Base-by-base conservation (phyloP, 2,888 invertebrate species). In the Acutogordius australiensis region DNA sequence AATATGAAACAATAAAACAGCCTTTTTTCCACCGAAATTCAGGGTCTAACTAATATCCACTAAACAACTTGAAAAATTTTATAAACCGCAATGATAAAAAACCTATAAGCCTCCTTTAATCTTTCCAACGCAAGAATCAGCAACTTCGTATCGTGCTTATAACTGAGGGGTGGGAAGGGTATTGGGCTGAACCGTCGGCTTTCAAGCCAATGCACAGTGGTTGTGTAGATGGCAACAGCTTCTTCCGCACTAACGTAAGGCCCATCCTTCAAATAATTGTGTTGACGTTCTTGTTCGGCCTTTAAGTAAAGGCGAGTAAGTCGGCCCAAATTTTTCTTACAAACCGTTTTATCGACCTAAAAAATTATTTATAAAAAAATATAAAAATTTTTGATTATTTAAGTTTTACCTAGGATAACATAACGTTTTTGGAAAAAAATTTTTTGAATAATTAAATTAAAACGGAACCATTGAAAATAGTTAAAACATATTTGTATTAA, bases 171-270 rank as follows among this genome's bases (percentile, higher is more conserved):
- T 1, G 97, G 97, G 75, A 99, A 99, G 0, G 97, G 97, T 66
- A 99, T 97, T 0, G 97, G 97, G 1, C 94, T 91, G 74, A 99
- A 99, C 64, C 97, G 78, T 57, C 97, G 77, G 0, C 90, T 91
- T 71, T 99, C 97, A 63, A 99, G 75, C 97, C 97, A 99, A 75
- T 99, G 97, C 1, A 99, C 97, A 1, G 94, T 94, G 1, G 94
- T 97, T 0, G 97, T 97, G 72, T 97, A 99, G 69, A 99, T 97
- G 30, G 97, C 97, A 18, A 99, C 94, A 26, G 97, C 97, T 76
- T 99, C 97, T 72, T 99, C 97, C 0, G 97, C 91, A 1, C 90
- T 90, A 67, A 97, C 90, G 74, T 97, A 97, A 0, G 97, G 97
- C 60, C 97, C 97, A 71, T 99, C 97, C 78, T 97, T 99, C 66